Base-by-base conservation (phyloP, 2,797 vertebrate genomes). In the Chromobotia macracanthus region DNA sequence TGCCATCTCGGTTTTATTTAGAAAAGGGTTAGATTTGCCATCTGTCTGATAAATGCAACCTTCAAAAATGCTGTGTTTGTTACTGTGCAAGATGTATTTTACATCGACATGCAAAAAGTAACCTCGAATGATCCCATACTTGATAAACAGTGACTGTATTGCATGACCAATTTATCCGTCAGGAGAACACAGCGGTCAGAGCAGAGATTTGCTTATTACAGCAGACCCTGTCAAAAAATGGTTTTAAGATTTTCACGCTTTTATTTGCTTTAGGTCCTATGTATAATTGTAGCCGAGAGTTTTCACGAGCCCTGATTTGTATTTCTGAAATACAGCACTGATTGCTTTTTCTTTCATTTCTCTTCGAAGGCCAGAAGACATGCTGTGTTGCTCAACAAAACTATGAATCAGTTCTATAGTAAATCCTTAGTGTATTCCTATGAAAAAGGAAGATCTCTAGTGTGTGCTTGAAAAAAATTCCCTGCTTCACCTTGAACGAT, bases 401-500 rank as follows among this genome's bases (percentile, higher is more conserved):
- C 65, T 50, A 58, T 55, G 55, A 23, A 38, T 65, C 16, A 44
- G 9, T 51, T 71, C 50, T 48, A 31, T 71, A 38, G 41, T 64
- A 35, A 46, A 21, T 3, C 11, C 44, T 18, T 65, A 19, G 58
- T 71, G 38, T 13, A 12, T 58, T 65, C 50, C 23, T 18, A 25
- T 38, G 15, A 19, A 38, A 50, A 35, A 88, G 87, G 90, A 87
- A 89, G 87, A 88, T 82, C 75, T 80, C 55, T 82, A 19, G 87
- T 89, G 88, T 92, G 90, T 55, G 64, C 10, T 10, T 10, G 68
- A 60, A 72, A 50, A 50, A 65, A 67, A 78, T 77, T 56, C 66
- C 41, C 64, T 25, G 70, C 72, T 75, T 82, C 87, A 91, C 89
- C 90, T 91, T 90, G 84, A 87, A 90, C 89, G 89, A 90, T 91